Conservation (phyloP, 2,113 vertebrate genomes). For the Cacatua alba region DNA sequence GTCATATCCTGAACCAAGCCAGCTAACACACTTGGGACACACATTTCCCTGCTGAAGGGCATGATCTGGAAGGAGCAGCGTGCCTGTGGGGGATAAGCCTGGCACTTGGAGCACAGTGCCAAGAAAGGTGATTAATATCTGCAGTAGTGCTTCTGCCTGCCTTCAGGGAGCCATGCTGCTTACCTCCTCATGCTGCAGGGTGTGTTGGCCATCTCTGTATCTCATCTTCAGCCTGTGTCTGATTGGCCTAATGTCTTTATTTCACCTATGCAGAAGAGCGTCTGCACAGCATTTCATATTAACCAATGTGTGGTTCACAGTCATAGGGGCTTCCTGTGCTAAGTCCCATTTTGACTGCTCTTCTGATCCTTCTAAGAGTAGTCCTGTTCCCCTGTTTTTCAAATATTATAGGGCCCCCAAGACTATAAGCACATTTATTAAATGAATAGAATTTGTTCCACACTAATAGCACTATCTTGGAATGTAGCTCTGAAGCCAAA, state of each 20-base stretch:
- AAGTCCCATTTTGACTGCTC: not conserved
- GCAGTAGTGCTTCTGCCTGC: not conserved
- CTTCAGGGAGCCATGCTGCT: not conserved
- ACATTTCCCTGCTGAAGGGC: not conserved
- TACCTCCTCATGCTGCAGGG: not conserved
- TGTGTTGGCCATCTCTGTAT: not conserved
- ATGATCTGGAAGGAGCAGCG: not conserved
- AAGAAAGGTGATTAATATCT: not conserved
- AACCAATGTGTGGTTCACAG: not conserved
- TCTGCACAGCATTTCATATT: not conserved
- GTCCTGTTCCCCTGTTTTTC: not conserved
- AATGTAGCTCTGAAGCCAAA: not conserved
- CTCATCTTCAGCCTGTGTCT: not conserved
- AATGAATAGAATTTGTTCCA: not conserved
- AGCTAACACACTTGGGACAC: not conserved
- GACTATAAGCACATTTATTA: not conserved
- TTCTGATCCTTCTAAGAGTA: not conserved
- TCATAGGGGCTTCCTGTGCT: not conserved
- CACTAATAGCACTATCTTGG: not conserved
- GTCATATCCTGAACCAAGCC: not conserved
- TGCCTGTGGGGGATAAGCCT: accelerated
- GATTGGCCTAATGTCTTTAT: not conserved
- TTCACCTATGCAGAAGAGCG: not conserved
- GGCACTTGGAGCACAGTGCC: not conserved
- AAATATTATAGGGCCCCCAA: not conserved